phyloP scores from a whole-genome alignment of 1,140 invertebrate genomes.

The Drosophila yakuba region DNA sequence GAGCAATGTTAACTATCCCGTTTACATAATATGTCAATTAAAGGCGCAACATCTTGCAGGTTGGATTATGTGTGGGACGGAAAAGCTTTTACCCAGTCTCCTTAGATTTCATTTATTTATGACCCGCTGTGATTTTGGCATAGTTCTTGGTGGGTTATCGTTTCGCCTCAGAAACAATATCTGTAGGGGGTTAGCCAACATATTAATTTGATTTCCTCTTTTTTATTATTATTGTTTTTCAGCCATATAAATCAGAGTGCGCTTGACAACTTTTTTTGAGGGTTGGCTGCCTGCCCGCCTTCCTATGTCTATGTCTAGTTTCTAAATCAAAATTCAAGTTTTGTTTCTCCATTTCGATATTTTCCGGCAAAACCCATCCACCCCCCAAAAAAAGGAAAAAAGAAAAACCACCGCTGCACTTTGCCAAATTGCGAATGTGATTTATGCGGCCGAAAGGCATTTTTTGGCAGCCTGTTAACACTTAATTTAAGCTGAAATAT shows the following conservation, averaged over 20 bases:
- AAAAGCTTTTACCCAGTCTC: conserved; percentile 41
- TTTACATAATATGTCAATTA: conserved; percentile 80
- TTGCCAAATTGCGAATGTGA: conserved; percentile 75
- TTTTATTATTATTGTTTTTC: conserved; percentile 35
- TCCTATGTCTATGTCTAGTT: conserved; percentile 11
- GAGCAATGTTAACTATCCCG: conserved; percentile 74
- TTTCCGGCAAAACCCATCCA: conserved; percentile 1
- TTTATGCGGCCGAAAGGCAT: conserved; percentile 48
- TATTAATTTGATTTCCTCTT: conserved; percentile 50
- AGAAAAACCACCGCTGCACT: conserved; percentile 44
- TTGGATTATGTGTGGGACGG: background rate
- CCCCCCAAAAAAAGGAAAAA: background rate
- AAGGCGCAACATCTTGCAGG: conserved; percentile 28
- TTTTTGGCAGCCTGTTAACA: conserved; percentile 63
- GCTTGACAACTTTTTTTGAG: conserved; percentile 12
- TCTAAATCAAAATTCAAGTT: conserved; percentile 36
- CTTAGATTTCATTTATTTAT: conserved; percentile 22
- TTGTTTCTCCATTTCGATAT: background rate
- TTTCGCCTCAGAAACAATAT: conserved; percentile 17
- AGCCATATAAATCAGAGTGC: conserved; percentile 62
- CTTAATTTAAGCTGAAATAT: conserved; percentile 66
- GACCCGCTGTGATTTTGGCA: conserved; percentile 44
- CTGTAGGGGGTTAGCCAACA: conserved; percentile 28
- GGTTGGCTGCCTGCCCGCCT: conserved; percentile 21
- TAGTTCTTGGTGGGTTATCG: conserved; percentile 13